phyloP scores from a whole-genome alignment of 2,113 vertebrate genomes.

The Arvicanthis niloticus region DNA sequence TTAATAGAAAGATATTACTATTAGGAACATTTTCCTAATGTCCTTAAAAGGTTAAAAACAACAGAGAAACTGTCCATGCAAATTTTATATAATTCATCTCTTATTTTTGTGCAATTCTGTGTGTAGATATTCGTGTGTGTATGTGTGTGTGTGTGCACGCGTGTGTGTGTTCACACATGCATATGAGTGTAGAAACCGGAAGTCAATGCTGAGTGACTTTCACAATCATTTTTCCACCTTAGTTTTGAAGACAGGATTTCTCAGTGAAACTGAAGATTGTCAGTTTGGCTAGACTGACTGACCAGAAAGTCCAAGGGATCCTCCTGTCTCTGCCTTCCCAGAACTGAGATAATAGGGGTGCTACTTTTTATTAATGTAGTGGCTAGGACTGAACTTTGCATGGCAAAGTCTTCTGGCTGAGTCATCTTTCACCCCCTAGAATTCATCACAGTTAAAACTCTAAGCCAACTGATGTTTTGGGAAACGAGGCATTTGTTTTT shows the following conservation, averaged over 20 bases:
- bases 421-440: neutral
- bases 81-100: neutral
- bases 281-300: neutral
- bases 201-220: neutral
- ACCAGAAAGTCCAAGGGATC: neutral
- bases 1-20: neutral
- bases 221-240: too few species aligned
- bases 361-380: neutral
- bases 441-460: neutral
- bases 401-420: neutral
- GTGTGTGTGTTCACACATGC: too few species aligned
- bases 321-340: neutral
- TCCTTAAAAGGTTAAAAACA: neutral
- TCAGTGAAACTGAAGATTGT: neutral
- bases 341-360: neutral
- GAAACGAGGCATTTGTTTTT: neutral
- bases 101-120: neutral
- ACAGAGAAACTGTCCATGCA: neutral
- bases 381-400: neutral
- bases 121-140: neutral
- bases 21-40: neutral
- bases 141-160: neutral
- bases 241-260: neutral
- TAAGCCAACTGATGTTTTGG: neutral
- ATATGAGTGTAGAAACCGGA: neutral